These are phyloP conservation scores for Ernsta delagoae DNA, from an alignment of 2,888 invertebrate species.

Conservation along the genomic window DNA sequence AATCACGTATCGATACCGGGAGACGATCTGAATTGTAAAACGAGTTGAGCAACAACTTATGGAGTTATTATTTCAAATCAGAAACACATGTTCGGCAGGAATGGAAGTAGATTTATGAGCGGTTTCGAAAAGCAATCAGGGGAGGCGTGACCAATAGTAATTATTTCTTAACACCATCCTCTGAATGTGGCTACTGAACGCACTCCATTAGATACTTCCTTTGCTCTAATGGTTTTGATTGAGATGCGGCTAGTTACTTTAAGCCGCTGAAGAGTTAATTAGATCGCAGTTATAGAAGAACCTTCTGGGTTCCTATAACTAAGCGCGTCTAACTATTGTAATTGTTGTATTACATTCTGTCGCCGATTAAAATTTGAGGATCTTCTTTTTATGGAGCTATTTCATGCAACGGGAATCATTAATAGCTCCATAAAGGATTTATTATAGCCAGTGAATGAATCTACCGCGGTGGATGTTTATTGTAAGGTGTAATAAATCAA, in stretches of 20 bases:
- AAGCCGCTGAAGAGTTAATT: constrained; percentile 60
- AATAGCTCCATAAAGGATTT: constrained; percentile 52
- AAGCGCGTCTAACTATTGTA: no score
- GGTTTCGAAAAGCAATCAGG: constrained; percentile 80
- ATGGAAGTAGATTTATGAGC: constrained; percentile 72
- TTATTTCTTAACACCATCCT: constrained; percentile 82
- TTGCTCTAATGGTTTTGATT: constrained; percentile 65
- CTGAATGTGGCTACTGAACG: constrained; percentile 71
- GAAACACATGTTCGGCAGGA: constrained; percentile 58
- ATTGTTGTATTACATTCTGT: constrained; percentile 21
- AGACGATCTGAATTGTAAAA: constrained; percentile 53
- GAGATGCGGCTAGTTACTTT: constrained; percentile 56
- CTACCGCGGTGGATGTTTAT: constrained; percentile 46
- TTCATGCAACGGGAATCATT: constrained; percentile 42
- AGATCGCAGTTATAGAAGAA: constrained; percentile 54
- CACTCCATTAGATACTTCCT: constrained; percentile 69
- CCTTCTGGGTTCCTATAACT: constrained; percentile 31
- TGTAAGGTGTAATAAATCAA: constrained; percentile 51
- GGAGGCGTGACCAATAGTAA: constrained; percentile 75
- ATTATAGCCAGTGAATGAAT: constrained; percentile 50
- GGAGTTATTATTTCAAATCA: constrained; percentile 65
- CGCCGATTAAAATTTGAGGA: constrained; percentile 23
- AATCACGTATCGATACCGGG: constrained; percentile 47
- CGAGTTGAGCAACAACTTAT: constrained; percentile 53
- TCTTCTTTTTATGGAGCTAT: constrained; percentile 16